A percentile compares a stretch with the other conserved stretches of the same genome.
Evolutionary conservation across 1,140 invertebrate genomes (phyloP).

Genomic region (Luehdorfia chinensis): DNA sequence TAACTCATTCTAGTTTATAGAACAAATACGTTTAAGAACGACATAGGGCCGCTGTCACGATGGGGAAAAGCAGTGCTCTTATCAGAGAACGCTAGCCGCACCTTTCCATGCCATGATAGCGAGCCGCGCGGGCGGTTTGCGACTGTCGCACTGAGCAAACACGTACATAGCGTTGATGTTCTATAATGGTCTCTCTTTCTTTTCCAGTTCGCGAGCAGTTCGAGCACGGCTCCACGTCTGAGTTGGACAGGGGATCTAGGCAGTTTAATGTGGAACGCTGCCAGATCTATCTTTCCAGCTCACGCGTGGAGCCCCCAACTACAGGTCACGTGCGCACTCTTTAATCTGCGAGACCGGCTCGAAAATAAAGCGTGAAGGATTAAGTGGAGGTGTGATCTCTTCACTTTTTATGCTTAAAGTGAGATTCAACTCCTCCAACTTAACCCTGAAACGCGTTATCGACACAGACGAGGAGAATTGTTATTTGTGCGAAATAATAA

Average conservation of each 20-base stretch:
- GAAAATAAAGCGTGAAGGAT: constrained; percentile 55
- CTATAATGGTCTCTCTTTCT: constrained; percentile 25
- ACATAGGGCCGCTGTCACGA: constrained; percentile 55
- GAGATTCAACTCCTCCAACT: constrained; percentile 79
- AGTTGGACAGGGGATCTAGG: constrained; percentile 78
- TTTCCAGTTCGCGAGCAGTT: constrained; percentile 33
- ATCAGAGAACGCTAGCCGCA: constrained; percentile 67
- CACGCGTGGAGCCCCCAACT: constrained; percentile 57
- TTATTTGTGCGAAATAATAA: too few relatives aligned
- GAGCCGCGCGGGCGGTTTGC: constrained; percentile 41
- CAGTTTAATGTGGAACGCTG: constrained; percentile 66
- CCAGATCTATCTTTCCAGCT: constrained; percentile 79
- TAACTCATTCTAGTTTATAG: too few relatives aligned
- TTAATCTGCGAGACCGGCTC: constrained; percentile 1
- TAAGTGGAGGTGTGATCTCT: constrained; percentile 79
- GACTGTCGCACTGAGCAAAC: constrained; percentile 48
- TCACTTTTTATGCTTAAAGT: constrained; percentile 77
- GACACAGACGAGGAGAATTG: constrained; percentile 26
- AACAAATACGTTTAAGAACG: too few relatives aligned
- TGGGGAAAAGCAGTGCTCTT: constrained; percentile 65
- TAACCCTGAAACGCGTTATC: constrained; percentile 67
- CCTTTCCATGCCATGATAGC: constrained; percentile 70
- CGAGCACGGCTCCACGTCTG: constrained; percentile 55
- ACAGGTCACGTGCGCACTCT: constrained; percentile 14
- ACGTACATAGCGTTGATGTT: constrained; percentile 26